Evolutionary conservation across 2,113 vertebrate genomes (phyloP), one percentile per base, ranked within the genome.

Genomic region (Capreolus pygargus): DNA sequence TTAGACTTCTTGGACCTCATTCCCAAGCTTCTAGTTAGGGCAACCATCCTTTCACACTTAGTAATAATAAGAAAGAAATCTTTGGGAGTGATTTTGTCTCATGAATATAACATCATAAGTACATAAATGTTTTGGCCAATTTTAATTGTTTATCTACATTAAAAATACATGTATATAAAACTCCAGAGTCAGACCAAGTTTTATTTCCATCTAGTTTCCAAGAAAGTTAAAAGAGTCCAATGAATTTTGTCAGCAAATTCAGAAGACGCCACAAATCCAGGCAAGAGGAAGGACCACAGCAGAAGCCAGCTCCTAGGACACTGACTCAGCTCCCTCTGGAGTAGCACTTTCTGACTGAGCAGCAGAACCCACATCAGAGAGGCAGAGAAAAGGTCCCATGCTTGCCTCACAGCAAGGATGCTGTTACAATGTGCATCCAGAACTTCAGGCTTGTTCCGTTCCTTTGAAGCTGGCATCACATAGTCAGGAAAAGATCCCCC

Each of bases 171-270:
- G 36, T 19, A 8, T 36, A 19, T 43, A 11, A 70, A 91, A 91
- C 70, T 88, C 33, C 58, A 89, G 28, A 93, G 1, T 84, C 85
- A 95, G 52, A 61, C 25, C 61, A 90, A 82, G 67, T 61, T 23
- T 67, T 67, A 58, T 55, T 54, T 60, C 83, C 50, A 88, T 50
- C 25, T 70, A 15, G 0, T 81, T 89, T 78, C 85, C 78, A n/a
- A 88, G 45, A 67, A 85, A 86, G 89, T 57, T 96, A 57, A 23
- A 87, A 60, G 43, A 94, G 64, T 82, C 21, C 14, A 90, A 61
- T n/a, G 7, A 19, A 25, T 94, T 79, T 39, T 82, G 57, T 94
- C 81, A 55, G 39, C 47, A 88, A 23, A 33, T 30, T 61, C 27
- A 81, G 78, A 39, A 67, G 50, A 43, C 14, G 8, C 45, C 47